Percentiles rank a stretch among this genome's conserved stretches.
phyloP scores from a whole-genome alignment of 2,888 invertebrate species.

The Dynastes maya region DNA sequence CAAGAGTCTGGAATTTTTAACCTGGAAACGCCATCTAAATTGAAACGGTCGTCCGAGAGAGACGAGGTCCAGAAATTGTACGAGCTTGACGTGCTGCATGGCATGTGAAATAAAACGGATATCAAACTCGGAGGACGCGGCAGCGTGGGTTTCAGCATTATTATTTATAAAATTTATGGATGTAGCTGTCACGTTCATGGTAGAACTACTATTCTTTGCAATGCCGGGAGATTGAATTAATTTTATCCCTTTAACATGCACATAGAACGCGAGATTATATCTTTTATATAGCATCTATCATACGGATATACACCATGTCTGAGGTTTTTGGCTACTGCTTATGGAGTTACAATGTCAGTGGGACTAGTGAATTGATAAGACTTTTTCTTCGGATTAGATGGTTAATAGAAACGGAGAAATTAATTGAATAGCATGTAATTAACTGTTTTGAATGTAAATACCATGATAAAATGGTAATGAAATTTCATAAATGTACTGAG shows the following conservation, averaged over 20 bases:
- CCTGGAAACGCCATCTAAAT: slow-evolving; percentile 8
- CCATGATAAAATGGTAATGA: no score
- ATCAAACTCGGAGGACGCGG: neutral
- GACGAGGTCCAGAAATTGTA: slow-evolving; percentile 19
- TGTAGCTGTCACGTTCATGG: slow-evolving; percentile 8
- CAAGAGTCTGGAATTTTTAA: neutral
- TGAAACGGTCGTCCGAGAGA: neutral
- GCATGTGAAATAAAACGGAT: slow-evolving; percentile 14
- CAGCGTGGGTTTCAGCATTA: neutral
- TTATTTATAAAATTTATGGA: slow-evolving; percentile 23
- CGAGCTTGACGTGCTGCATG: neutral
- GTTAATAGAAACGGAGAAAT: no score
- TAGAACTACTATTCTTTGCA: neutral
- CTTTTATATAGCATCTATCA: no score
- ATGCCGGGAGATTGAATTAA: neutral
- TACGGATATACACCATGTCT: no score
- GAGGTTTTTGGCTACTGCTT: no score
- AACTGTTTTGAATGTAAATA: no score
- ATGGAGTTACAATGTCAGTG: no score
- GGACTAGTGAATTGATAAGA: no score
- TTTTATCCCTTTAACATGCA: neutral
- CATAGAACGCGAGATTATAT: no score
- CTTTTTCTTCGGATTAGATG: no score
- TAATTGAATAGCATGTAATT: no score
- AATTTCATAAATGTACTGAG: no score